Conservation (phyloP, 2,888 invertebrate species). For the Machimus atricapillus region DNA sequence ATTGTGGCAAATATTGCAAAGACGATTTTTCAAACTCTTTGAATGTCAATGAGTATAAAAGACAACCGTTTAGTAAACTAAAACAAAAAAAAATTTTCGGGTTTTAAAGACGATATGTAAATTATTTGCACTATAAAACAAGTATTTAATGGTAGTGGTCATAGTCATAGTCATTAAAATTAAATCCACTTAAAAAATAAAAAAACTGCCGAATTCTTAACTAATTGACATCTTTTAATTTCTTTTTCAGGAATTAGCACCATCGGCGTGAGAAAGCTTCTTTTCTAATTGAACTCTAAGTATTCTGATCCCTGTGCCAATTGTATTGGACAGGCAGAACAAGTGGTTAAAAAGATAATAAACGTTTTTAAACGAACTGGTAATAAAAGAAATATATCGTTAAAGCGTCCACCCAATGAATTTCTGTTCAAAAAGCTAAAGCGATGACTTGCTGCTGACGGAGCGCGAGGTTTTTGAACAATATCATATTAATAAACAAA, state of each 20-base stretch:
- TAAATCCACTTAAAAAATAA: not conserved
- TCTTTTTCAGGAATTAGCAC: not conserved
- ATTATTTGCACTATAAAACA: no score
- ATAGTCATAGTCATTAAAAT: not conserved
- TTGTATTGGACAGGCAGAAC: not conserved
- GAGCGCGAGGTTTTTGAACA: conserved; percentile 30
- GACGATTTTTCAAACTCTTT: no score
- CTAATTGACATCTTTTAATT: not conserved
- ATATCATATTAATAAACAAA: conserved; percentile 48
- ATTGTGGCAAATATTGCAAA: no score
- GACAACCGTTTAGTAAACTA: no score
- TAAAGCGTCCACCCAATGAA: not conserved
- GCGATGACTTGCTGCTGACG: not conserved
- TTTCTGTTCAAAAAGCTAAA: conserved; percentile 2
- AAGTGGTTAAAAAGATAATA: not conserved
- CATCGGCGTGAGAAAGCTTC: not conserved
- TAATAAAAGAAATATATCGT: not conserved
- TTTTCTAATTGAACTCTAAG: not conserved
- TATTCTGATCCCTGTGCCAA: not conserved
- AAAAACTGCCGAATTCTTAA: not conserved
- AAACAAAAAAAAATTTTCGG: no score
- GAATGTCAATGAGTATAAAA: no score
- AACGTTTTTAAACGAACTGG: not conserved
- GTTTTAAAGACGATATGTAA: no score
- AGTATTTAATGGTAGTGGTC: not conserved